Base-by-base conservation (phyloP, 1,140 invertebrate species). In the Protaetia brevitarsis region DNA sequence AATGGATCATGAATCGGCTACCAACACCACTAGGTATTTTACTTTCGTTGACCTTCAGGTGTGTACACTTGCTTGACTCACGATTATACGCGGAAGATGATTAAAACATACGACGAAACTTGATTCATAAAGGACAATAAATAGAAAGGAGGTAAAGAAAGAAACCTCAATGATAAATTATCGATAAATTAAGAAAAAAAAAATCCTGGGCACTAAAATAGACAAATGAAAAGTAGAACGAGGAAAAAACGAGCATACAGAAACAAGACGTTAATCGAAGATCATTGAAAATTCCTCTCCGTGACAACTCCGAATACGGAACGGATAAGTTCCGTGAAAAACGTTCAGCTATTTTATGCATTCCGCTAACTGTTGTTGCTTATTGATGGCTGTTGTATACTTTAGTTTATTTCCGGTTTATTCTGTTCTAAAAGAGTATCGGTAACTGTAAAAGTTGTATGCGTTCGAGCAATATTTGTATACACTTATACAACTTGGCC, bases 401-500 rank as follows among this genome's bases (percentile, higher is more conserved):
- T 51, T 51, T 19, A 51, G 19, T 51, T 51, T 51, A 23, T 51
- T 51, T 51, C 41, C 41, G 41, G 41, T 51, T 51, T 23, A 51
- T 51, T 23, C 41, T 23, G 13, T 51, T 51, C 41, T 51, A 51
- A 51, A 51, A 19, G 19, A 26, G 19, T 51, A 51, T 23, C 41
- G 41, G 41, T 51, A 51, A 51, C 41, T 51, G 41, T 51, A 51
- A 51, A 51, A 51, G 21, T 51, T 51, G 31, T 34, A 34, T n/a
- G n/a, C n/a, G n/a, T n/a, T 34, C 16, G 16, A 21, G n/a, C 41
- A 45, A 45, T 21, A 45, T 45, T 19, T 45, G 26, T 51, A 51
- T 23, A 23, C 41, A 19, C 19, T 34, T 34, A 11, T 51, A 51
- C 26, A 19, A 26, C 26, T 51, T 51, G 41, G 41, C 26, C 26